Evolutionary conservation across 1,140 invertebrate species (phyloP), one percentile per base, ranked within the genome.

Genomic region (Polypedilum vanderplanki): DNA sequence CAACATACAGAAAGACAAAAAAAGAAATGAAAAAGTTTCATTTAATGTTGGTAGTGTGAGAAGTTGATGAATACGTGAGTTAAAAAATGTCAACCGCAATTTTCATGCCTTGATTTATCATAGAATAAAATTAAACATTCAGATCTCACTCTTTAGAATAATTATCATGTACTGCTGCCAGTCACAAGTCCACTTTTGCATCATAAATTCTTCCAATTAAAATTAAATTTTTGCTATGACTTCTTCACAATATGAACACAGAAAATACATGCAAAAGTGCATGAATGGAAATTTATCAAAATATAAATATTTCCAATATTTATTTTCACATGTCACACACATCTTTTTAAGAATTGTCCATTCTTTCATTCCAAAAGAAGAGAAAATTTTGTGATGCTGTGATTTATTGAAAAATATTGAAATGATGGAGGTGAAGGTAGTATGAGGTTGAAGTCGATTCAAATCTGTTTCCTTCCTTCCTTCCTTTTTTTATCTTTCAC

Each of bases 161-260:
- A 70, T 70, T 18, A 70, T 57, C 46, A 57, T 57, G 46, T 70
- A 70, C 17, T 22, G 65, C 65, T 70, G 65, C 9, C n/a, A 70
- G 9, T 70, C 9, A 22, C 24, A 33, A 33, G 9, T 22, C 17
- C n/a, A 8, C 12, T 17, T 67, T 20, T 70, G 4, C 46, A 15
- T 57, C 10, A 4, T n/a, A 12, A 4, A 57, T n/a, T 57, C 46
- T 15, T 57, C 46, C 46, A 4, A n/a, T n/a, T 15, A 12, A 57
- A n/a, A 4, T n/a, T 70, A 0, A 70, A 70, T 20, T 70, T 70
- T 18, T n/a, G n/a, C n/a, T 20, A 20, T 20, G 17, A 67, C 24
- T 10, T 20, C 65, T 22, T 20, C 8, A 70, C 65, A 57, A 57
- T 57, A 12, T 57, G 15, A 46, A 46, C 9, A 10, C 15, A 15